A percentile compares a stretch with the other conserved stretches of the same genome.
phyloP scores from a whole-genome alignment of 2,797 vertebrate genomes.

The Scarus forsteni region DNA sequence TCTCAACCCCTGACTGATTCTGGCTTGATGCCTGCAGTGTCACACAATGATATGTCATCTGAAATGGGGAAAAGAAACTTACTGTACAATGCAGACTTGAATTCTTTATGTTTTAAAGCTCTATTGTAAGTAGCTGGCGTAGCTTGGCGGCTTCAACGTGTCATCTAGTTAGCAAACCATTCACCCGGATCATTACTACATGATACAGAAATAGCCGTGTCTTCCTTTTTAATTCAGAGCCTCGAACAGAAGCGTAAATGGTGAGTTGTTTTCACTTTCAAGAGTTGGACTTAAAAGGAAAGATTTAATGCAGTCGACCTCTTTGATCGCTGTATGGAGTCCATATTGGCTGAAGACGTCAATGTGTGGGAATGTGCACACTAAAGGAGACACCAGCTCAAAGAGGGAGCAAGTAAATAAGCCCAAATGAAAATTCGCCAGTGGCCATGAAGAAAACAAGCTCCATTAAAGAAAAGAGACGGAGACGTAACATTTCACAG shows the following conservation, averaged over 20 bases:
- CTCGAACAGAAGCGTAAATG: conserved; percentile 22
- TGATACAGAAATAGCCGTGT: conserved; percentile 44
- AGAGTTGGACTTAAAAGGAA: conserved; percentile 2
- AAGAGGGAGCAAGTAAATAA: conserved; percentile 10
- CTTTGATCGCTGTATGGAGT: conserved; percentile 2
- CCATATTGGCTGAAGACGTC: neutral
- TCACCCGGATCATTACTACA: conserved; percentile 66
- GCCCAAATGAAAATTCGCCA: conserved; percentile 1
- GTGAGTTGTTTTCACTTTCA: neutral
- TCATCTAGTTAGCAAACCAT: conserved; percentile 54
- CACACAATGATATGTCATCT: conserved; percentile 21
- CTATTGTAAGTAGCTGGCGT: conserved; percentile 49
- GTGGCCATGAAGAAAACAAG: conserved; percentile 5
- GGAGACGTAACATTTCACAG: conserved; percentile 30
- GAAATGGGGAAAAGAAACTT: neutral
- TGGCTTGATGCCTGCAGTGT: conserved; percentile 32
- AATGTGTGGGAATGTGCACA: neutral
- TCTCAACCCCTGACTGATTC: conserved; percentile 49
- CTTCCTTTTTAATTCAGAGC: conserved; percentile 56
- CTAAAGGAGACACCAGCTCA: conserved; percentile 9
- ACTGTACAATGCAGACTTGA: neutral
- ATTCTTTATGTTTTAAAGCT: conserved; percentile 27
- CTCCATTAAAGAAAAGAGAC: conserved; percentile 3
- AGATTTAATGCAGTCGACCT: neutral
- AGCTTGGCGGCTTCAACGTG: conserved; percentile 45